Evolutionary conservation across 2,797 vertebrate genomes (phyloP).

Genomic region (Synaphobranchus kaupii): DNA sequence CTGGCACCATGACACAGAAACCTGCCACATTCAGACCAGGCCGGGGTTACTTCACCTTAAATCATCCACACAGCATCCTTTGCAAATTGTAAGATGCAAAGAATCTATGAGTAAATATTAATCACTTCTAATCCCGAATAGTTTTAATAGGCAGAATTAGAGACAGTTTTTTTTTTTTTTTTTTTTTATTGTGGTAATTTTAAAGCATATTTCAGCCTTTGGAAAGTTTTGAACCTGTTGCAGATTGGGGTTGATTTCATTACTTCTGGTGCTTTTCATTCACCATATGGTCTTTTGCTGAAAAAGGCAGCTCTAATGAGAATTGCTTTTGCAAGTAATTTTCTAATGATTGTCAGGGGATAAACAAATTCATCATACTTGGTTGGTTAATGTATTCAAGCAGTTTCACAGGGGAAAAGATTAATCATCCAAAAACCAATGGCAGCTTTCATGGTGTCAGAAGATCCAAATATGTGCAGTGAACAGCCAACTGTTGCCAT

Average conservation of each 20-base stretch:
- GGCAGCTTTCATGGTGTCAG: conserved; percentile 72
- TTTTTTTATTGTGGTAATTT: background rate
- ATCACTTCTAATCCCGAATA: background rate
- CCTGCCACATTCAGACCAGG: background rate
- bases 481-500: conserved; percentile 72
- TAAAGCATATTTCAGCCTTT: background rate
- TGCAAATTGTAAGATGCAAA: background rate
- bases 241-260: conserved; percentile 56
- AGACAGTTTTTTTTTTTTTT: background rate
- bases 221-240: conserved; percentile 70
- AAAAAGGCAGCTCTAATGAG: conserved; percentile 68
- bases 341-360: conserved; percentile 84
- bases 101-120: background rate
- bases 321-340: conserved; percentile 83
- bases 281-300: conserved; percentile 77
- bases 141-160: background rate
- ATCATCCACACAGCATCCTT: no score
- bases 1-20: background rate
- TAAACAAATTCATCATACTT: conserved; percentile 82
- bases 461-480: conserved; percentile 71
- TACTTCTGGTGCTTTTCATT: conserved; percentile 64
- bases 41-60: background rate
- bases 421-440: conserved; percentile 83
- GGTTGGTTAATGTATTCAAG: conserved; percentile 81
- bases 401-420: conserved; percentile 79